Percentiles rank a stretch among this genome's conserved stretches.
Evolutionary conservation across 1,140 invertebrate genomes (phyloP).

Genomic region (Listronotus oregonensis): DNA sequence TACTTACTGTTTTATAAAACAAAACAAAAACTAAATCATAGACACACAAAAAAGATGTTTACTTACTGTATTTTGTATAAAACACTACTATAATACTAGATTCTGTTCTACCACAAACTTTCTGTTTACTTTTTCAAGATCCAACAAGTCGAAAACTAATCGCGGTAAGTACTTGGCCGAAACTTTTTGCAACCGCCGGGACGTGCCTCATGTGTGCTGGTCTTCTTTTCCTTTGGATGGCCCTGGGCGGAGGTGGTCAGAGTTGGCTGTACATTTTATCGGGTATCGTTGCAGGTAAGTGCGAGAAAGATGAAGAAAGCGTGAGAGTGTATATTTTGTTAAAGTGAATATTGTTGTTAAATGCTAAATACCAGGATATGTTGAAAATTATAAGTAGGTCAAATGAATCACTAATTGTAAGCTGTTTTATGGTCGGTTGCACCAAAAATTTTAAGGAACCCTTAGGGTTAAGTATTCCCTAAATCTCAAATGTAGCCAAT

Average conservation of each 20-base stretch:
- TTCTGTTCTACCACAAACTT: conserved; percentile 4
- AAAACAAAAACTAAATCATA: no score
- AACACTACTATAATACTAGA: no score
- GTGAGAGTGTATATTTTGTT: not conserved
- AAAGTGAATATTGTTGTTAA: not conserved
- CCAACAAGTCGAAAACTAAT: conserved; percentile 42
- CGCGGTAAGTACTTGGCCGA: conserved; percentile 48
- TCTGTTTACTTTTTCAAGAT: conserved; percentile 41
- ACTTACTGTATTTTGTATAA: no score
- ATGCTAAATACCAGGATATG: not conserved
- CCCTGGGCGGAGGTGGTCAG: conserved; percentile 34
- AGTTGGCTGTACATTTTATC: conserved; percentile 38
- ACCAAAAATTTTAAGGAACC: no score
- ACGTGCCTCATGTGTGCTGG: conserved; percentile 51
- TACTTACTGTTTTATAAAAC: no score
- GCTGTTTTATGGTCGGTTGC: no score
- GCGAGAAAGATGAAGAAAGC: conserved; percentile 3
- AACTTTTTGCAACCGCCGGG: conserved; percentile 47
- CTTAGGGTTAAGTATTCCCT: no score
- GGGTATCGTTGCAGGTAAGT: conserved; percentile 47
- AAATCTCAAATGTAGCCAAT: no score
- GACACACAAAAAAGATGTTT: no score
- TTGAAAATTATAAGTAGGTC: not conserved
- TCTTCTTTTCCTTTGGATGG: conserved; percentile 53
- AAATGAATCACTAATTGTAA: not conserved